Evolutionary conservation across 2,113 vertebrate genomes (phyloP).

Genomic region (Microtus pennsylvanicus): DNA sequence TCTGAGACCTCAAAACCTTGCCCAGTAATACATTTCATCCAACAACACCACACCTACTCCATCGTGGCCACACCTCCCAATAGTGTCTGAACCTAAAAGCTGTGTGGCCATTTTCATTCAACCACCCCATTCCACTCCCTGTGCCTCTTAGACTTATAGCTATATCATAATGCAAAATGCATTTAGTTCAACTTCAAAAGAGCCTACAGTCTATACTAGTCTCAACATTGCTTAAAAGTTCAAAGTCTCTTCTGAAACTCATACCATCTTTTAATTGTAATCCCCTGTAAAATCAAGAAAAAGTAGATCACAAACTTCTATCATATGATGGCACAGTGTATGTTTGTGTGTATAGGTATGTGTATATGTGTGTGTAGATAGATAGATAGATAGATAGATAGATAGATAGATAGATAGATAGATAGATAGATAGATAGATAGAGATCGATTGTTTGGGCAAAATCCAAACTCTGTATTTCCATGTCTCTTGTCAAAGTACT

Average conservation of each 20-base stretch:
- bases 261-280: not conserved
- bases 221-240: not conserved
- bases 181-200: not conserved
- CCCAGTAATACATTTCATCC: not conserved
- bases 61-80: not conserved
- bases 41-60: not conserved
- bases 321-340: not conserved
- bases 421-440: accelerated
- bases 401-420: too few relatives aligned
- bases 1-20: not conserved
- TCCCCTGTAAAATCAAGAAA: not conserved
- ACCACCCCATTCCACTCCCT: not conserved
- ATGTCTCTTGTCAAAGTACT: not conserved
- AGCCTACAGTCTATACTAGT: not conserved
- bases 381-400: too few relatives aligned
- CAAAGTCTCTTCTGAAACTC: not conserved
- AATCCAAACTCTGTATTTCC: not conserved
- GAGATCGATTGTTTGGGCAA: too few relatives aligned
- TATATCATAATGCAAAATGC: not conserved
- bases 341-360: too few relatives aligned
- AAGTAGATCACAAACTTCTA: not conserved
- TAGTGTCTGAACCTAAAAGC: not conserved
- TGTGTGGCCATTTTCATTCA: not conserved
- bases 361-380: accelerated
- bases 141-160: not conserved